Evolutionary conservation across 2,888 invertebrate species (phyloP).

Genomic region (Cataglyphis rosenhaueri): DNA sequence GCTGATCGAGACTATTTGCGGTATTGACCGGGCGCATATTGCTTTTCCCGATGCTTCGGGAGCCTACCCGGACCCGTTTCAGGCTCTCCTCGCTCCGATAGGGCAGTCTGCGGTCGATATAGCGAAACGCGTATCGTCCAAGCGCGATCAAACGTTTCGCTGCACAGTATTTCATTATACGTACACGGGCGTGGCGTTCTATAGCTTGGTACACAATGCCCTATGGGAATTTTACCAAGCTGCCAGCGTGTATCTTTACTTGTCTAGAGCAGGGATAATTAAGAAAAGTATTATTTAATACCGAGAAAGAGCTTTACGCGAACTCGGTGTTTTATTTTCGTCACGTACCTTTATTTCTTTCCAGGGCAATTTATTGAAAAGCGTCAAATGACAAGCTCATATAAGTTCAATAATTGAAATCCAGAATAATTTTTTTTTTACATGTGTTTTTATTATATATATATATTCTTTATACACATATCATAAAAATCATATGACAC

Average conservation of each 20-base stretch:
- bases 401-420: neutral
- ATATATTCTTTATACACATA: neutral
- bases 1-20: constrained; percentile 61
- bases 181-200: neutral
- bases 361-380: neutral
- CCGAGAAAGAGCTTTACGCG: neutral
- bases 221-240: constrained; percentile 37
- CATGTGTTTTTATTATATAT: neutral
- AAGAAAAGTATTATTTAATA: constrained; percentile 13
- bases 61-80: constrained; percentile 29
- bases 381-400: neutral
- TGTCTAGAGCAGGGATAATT: neutral
- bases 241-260: constrained; percentile 49
- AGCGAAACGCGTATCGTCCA: constrained; percentile 58
- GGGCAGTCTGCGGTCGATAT: constrained; percentile 55
- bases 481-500: too few species aligned
- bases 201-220: neutral
- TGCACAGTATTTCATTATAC: constrained; percentile 63
- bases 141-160: constrained; percentile 50
- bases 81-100: constrained; percentile 41
- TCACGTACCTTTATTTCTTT: neutral
- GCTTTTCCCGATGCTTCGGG: constrained; percentile 56
- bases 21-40: constrained; percentile 56
- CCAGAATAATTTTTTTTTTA: neutral
- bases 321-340: neutral